Conservation (phyloP, 2,113 vertebrate genomes). For the Gallinago media region DNA sequence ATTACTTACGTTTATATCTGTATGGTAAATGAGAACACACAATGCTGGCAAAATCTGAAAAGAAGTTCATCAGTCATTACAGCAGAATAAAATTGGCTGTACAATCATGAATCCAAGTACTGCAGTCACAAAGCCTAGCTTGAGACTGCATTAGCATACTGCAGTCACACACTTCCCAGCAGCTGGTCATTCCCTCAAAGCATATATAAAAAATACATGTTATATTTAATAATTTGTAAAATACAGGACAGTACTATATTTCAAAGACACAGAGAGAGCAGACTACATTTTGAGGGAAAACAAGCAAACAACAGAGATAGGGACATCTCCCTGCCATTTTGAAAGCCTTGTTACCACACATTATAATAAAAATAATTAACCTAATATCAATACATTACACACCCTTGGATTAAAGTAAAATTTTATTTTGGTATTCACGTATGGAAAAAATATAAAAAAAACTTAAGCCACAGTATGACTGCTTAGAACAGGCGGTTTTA, state of each 20-base stretch:
- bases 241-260: neutral
- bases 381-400: neutral
- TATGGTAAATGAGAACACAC: constrained; percentile 98
- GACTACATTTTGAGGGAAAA: neutral
- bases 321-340: neutral
- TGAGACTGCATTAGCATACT: neutral
- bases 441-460: neutral
- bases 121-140: neutral
- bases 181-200: neutral
- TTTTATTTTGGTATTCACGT: neutral
- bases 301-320: neutral
- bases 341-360: neutral
- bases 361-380: neutral
- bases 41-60: constrained; percentile 96
- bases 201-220: neutral
- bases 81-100: neutral
- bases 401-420: neutral
- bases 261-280: neutral
- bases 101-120: neutral
- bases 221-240: neutral
- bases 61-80: constrained; percentile 67
- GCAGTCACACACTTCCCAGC: neutral
- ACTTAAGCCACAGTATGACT: neutral
- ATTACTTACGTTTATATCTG: constrained; percentile 97
- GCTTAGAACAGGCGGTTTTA: neutral